phyloP scores from a whole-genome alignment of 53 echinoderm and acorn worm species.

The Henricia sp. region DNA sequence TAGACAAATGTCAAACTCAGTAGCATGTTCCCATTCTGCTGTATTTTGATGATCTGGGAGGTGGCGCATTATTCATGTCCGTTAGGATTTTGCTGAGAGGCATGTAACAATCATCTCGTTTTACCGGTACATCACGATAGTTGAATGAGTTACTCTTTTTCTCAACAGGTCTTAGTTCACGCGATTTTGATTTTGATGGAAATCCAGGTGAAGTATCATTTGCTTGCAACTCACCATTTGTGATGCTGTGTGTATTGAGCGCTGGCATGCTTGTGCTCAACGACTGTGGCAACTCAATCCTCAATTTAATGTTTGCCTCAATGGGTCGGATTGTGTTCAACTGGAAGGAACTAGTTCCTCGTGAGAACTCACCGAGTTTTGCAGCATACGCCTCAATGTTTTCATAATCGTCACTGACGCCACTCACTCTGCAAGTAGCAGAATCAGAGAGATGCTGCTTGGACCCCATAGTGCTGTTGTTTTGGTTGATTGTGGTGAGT shows the following conservation, averaged over 20 bases:
- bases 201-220: background rate
- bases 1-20: slow-evolving; percentile 11
- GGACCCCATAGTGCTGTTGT: slow-evolving; percentile 69
- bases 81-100: slow-evolving; percentile 36
- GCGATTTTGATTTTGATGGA: background rate
- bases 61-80: slow-evolving; percentile 33
- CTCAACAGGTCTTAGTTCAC: background rate
- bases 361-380: slow-evolving; percentile 70
- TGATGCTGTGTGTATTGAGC: slow-evolving; percentile 68
- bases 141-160: slow-evolving; percentile 41
- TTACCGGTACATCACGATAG: slow-evolving; percentile 19
- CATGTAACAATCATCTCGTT: slow-evolving; percentile 39
- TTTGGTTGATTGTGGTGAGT: slow-evolving; percentile 62
- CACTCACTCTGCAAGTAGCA: slow-evolving; percentile 66
- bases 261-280: slow-evolving; percentile 82
- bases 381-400: slow-evolving; percentile 79
- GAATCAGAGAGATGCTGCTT: slow-evolving; percentile 82
- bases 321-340: slow-evolving; percentile 69
- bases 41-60: slow-evolving; percentile 10
- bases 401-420: slow-evolving; percentile 58
- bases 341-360: slow-evolving; percentile 79
- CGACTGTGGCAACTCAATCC: slow-evolving; percentile 78
- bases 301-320: slow-evolving; percentile 80
- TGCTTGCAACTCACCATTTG: background rate
- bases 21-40: slow-evolving; percentile 23